Evolutionary conservation across 1,140 invertebrate genomes (phyloP).

Genomic region (Macrobrachium nipponense): DNA sequence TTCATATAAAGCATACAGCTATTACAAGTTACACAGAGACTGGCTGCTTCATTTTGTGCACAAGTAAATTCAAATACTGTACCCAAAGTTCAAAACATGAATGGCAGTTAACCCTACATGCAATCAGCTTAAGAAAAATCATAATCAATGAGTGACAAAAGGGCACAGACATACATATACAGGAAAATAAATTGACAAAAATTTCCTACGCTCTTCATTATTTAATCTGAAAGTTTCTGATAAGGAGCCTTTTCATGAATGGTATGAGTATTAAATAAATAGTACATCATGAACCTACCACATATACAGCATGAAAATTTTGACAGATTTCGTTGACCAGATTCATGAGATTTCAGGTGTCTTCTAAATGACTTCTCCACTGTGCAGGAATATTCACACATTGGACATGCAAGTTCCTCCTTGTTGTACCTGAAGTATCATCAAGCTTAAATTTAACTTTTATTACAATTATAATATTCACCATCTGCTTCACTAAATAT

Average conservation of each 20-base stretch:
- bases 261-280: background rate
- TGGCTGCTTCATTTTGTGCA: too few relatives aligned
- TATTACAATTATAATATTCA: too few relatives aligned
- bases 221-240: background rate
- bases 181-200: too few relatives aligned
- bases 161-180: too few relatives aligned
- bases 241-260: background rate
- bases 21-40: too few relatives aligned
- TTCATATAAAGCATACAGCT: too few relatives aligned
- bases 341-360: constrained; percentile 65
- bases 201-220: background rate
- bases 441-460: background rate
- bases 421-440: constrained; percentile 54
- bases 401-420: constrained; percentile 66
- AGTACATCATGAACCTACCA: constrained; percentile 49
- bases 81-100: too few relatives aligned
- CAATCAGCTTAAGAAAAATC: too few relatives aligned
- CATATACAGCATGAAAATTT: constrained; percentile 58
- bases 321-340: constrained; percentile 33
- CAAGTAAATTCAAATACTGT: too few relatives aligned
- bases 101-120: too few relatives aligned
- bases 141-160: too few relatives aligned
- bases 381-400: constrained; percentile 66
- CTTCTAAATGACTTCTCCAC: constrained; percentile 66
- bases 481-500: too few relatives aligned